Evolutionary conservation across 2,797 vertebrate genomes (phyloP), one percentile per base, ranked within the genome.

Genomic region (Pangasius larnaudii): DNA sequence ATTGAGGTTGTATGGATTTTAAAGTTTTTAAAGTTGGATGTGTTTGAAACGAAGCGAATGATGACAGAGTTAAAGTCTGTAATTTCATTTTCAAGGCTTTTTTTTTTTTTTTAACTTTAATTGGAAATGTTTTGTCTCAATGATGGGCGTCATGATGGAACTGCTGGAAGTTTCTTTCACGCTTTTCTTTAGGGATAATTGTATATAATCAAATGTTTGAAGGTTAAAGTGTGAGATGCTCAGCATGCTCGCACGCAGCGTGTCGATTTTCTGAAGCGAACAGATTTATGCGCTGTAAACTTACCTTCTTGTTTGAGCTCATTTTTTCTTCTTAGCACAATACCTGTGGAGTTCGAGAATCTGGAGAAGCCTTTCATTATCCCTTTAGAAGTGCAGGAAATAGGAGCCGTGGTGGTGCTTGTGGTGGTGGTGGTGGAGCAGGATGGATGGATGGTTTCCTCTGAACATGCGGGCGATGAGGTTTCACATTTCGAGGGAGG

Each of bases 401-500:
- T 27, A 27, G 0, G 80, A 88, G 81, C 85, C 16, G 75, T 30
- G 65, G n/a, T 58, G 59, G 49, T 30, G 56, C 71, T 82, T 5
- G 9, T 58, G 53, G 53, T 24, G 39, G 30, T 39, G 71, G 24
- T 39, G 71, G 24, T 2, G 51, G 30, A 36, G 51, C 77, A 58
- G 59, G 80, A 63, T 63, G 33, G 78, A 58, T 74, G 18, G 42
- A 56, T 87, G 84, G 53, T 78, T 91, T 77, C 67, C 72, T 69
- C 11, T 53, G 39, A 85, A 71, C 69, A 82, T 88, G 81, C 82
- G 85, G 87, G 42, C 84, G 81, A 56, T 11, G 8, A 88, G 56
- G 90, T 88, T 86, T 91, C 81, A 86, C 56, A 80, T 91, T 89
- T 88, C 88, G 24, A 33, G 13, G 81, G 58, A 81, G 81, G 81